Base-by-base conservation (phyloP, 2,888 invertebrate genomes). In the Aphodius granarius region DNA sequence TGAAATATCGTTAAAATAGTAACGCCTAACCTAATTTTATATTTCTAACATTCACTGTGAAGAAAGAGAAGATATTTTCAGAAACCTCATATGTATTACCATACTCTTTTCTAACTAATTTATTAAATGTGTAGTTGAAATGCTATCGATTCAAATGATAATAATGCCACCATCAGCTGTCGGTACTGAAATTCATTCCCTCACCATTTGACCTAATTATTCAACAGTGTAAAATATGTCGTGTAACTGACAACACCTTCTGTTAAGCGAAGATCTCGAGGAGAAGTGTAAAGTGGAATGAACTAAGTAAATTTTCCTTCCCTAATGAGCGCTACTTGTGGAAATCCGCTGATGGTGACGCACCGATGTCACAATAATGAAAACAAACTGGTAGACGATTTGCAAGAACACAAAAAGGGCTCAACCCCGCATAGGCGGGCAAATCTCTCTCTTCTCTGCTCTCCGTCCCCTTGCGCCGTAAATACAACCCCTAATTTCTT, bases 1-100 rank as follows among this genome's bases (percentile, higher is more conserved):
- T 73, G 73, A 73, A 73, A 73, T 73, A 73, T 73, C 73, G 65
- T 20, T 73, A 73, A 73, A 73, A 73, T 66, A 73, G 73, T 73
- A 73, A 73, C 65, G 73, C 73, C 17, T 73, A 73, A 73, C 19
- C 65, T 73, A 73, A 73, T 73, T 73, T 73, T 73, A 73, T 73
- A 73, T 73, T 65, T 73, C 73, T 65, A 73, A 73, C 73, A 23
- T 65, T 18, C 73, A n/a, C n/a, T n/a, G n/a, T n/a, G n/a, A n/a
- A n/a, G n/a, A n/a, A n/a, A n/a, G n/a, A n/a, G n/a, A n/a, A n/a
- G n/a, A n/a, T n/a, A n/a, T n/a, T n/a, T n/a, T n/a, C n/a, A n/a
- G n/a, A n/a, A n/a, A n/a, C n/a, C n/a, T n/a, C n/a, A n/a, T n/a
- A n/a, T n/a, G n/a, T n/a, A n/a, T n/a, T n/a, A n/a, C n/a, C n/a